A percentile compares a stretch with the other conserved stretches of the same genome.
Conservation (phyloP, 2,888 invertebrate genomes). For the Tanypteryx hageni region DNA sequence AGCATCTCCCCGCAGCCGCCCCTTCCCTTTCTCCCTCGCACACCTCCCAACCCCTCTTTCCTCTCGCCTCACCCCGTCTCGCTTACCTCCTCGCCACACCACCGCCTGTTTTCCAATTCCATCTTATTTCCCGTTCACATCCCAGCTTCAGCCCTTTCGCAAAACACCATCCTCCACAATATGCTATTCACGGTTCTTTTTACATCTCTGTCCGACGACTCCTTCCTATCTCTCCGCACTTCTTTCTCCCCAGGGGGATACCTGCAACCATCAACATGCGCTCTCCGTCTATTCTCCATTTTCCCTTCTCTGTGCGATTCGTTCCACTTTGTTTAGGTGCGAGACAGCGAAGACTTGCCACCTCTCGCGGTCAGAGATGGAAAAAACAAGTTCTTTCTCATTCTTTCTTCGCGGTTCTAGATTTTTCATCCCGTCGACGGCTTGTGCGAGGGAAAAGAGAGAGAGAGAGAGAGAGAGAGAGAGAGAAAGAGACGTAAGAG, state of each 20-base stretch:
- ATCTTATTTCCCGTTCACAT: too few relatives aligned
- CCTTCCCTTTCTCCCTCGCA: not conserved
- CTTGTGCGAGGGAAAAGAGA: not conserved
- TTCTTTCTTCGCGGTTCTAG: not conserved
- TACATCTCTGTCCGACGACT: not conserved
- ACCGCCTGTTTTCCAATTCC: too few relatives aligned
- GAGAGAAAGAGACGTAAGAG: too few relatives aligned
- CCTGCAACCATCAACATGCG: not conserved
- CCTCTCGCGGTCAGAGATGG: not conserved
- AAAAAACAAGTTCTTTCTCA: not conserved
- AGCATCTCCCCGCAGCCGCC: not conserved
- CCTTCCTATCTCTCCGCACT: too few relatives aligned
- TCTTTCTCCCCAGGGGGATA: not conserved
- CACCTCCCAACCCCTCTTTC: not conserved
- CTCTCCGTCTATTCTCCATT: not conserved
- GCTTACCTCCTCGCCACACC: too few relatives aligned
- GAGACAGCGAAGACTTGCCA: not conserved
- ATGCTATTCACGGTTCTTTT: not conserved
- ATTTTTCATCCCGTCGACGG: not conserved
- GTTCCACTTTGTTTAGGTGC: constrained; percentile 6
- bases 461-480: not conserved
- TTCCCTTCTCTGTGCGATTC: not conserved
- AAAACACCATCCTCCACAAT: not conserved
- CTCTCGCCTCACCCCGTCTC: too few relatives aligned
- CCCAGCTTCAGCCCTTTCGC: too few relatives aligned